Evolutionary conservation across 1,140 invertebrate genomes (phyloP).

Genomic region (Bombus superbus): DNA sequence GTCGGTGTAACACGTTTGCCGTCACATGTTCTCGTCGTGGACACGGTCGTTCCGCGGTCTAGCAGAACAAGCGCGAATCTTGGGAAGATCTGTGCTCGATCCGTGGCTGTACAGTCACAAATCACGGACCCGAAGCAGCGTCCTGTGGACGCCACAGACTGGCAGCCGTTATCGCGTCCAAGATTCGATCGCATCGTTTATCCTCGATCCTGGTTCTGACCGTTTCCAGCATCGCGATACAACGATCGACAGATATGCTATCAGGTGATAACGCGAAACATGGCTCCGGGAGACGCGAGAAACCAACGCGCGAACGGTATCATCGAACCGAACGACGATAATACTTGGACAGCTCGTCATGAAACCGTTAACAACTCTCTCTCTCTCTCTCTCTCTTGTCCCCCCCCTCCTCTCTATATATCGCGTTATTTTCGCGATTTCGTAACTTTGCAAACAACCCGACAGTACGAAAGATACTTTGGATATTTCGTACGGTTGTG

Average conservation of each 20-base stretch:
- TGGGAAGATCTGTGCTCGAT: slow-evolving; percentile 3
- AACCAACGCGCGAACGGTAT: slow-evolving; percentile 7
- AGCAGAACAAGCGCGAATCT: slow-evolving; percentile 34
- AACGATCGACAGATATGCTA: slow-evolving; percentile 38
- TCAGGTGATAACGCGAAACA: slow-evolving; percentile 31
- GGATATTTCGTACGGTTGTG: no score
- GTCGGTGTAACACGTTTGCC: slow-evolving; percentile 2
- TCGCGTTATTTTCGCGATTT: no score
- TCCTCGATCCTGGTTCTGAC: slow-evolving; percentile 43
- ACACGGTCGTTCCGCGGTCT: slow-evolving; percentile 44
- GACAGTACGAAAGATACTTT: no score
- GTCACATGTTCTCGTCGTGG: slow-evolving; percentile 30
- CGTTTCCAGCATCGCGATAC: slow-evolving; percentile 9
- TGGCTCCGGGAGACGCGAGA: slow-evolving; percentile 3
- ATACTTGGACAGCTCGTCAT: background rate
- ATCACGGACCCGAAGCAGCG: slow-evolving; percentile 47
- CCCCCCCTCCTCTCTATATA: no score
- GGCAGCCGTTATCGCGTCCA: slow-evolving; percentile 56
- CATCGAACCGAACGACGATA: background rate
- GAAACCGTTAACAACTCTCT: background rate
- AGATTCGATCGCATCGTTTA: slow-evolving; percentile 63
- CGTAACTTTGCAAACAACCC: no score
- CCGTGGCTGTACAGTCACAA: slow-evolving; percentile 38
- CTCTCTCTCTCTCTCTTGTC: background rate
- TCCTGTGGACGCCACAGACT: slow-evolving; percentile 24